Percentiles rank a stretch among this genome's conserved stretches.
Evolutionary conservation across 2,113 vertebrate genomes (phyloP).

Genomic region (Corythaeola cristata): DNA sequence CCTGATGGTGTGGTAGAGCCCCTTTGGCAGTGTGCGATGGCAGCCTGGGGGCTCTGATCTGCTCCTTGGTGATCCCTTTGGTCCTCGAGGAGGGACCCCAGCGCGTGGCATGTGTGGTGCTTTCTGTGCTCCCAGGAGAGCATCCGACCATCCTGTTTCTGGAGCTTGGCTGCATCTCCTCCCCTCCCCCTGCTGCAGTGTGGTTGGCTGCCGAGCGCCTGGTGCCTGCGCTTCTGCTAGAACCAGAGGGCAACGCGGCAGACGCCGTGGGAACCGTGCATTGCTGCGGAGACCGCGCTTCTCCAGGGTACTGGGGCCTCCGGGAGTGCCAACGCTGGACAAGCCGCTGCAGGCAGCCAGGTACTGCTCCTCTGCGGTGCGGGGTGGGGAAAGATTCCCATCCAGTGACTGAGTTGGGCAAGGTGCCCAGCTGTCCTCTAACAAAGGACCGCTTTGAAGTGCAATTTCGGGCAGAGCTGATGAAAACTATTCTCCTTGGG

Average conservation of each 20-base stretch:
- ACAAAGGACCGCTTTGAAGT: slow-evolving; percentile 29
- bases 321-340: neutral
- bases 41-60: neutral
- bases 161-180: slow-evolving; percentile 1
- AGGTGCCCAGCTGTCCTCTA: neutral
- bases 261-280: neutral
- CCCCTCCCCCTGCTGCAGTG: slow-evolving; percentile 51
- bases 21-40: neutral
- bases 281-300: neutral
- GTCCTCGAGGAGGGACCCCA: neutral
- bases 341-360: slow-evolving; percentile 43
- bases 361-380: neutral
- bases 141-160: neutral
- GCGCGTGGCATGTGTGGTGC: neutral
- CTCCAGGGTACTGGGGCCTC: neutral
- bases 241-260: neutral
- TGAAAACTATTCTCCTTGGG: neutral
- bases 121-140: neutral
- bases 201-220: slow-evolving; percentile 41
- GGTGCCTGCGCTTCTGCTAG: neutral
- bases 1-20: neutral
- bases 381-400: slow-evolving; percentile 14
- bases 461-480: neutral
- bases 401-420: slow-evolving; percentile 17
- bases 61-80: neutral